Conservation (phyloP, 1,140 invertebrate genomes). For the Coptotermes formosanus region DNA sequence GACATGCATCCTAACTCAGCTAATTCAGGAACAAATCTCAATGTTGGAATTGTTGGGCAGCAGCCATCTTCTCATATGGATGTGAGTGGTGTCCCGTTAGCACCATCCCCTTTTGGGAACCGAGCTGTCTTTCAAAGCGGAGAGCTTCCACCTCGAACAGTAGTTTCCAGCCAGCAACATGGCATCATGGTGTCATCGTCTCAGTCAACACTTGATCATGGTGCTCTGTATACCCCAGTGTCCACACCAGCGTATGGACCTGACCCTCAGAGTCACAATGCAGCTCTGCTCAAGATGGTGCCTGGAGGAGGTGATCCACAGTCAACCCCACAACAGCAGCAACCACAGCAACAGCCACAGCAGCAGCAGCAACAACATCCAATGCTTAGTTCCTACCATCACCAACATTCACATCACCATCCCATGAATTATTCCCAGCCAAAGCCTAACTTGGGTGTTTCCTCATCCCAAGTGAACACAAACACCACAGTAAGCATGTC, state of each 20-base stretch:
- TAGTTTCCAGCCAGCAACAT: slow-evolving; percentile 8
- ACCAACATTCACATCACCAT: slow-evolving; percentile 30
- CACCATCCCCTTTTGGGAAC: slow-evolving; percentile 19
- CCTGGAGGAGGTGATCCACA: slow-evolving; percentile 38
- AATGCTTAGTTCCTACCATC: slow-evolving; percentile 29
- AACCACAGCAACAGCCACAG: slow-evolving; percentile 41
- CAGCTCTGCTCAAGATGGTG: slow-evolving; percentile 48
- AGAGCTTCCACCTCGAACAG: slow-evolving; percentile 1
- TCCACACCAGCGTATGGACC: background rate
- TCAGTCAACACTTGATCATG: slow-evolving; percentile 40
- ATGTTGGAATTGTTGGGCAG: slow-evolving; percentile 30
- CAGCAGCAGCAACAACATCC: slow-evolving; percentile 38
- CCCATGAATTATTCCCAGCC: slow-evolving; percentile 21
- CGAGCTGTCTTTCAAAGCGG: slow-evolving; percentile 20
- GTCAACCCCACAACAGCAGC: slow-evolving; percentile 42
- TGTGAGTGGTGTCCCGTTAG: background rate
- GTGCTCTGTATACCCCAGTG: slow-evolving; percentile 23
- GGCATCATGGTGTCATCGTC: slow-evolving; percentile 35
- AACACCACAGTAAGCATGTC: slow-evolving; percentile 61
- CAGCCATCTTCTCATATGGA: slow-evolving; percentile 27
- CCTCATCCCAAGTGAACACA: slow-evolving; percentile 42
- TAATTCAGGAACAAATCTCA: background rate
- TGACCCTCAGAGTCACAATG: slow-evolving; percentile 17
- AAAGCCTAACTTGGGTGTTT: slow-evolving; percentile 22
- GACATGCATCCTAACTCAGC: background rate